phyloP scores from a whole-genome alignment of 37 sponge, comb jelly and placozoan species.

The Eunapius fragilis region DNA sequence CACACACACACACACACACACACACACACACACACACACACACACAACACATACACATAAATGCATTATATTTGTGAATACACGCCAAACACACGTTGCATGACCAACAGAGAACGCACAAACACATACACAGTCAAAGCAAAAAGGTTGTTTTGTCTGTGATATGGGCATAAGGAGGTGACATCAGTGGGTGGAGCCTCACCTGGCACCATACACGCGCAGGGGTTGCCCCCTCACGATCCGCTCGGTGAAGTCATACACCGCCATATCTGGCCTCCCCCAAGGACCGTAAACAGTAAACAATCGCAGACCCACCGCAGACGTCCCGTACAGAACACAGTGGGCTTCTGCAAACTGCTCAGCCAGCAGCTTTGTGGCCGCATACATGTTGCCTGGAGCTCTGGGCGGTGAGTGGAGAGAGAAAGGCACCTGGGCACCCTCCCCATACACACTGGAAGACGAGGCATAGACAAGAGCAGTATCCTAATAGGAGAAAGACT shows the following conservation, averaged over 20 bases:
- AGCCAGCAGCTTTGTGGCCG: constrained; percentile 62
- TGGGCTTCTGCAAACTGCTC: constrained; percentile 65
- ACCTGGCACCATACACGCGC: neutral
- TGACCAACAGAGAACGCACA: neutral
- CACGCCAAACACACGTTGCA: neutral
- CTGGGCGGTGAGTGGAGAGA: constrained; percentile 7
- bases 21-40: constrained; percentile 5
- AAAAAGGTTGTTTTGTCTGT: constrained; percentile 8
- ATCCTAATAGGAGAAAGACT: neutral
- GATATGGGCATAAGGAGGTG: neutral
- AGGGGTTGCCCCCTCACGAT: constrained; percentile 1
- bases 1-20: constrained; percentile 12
- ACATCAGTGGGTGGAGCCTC: too few species aligned
- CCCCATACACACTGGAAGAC: constrained; percentile 84
- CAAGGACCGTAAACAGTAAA: constrained; percentile 90
- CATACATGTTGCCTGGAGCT: constrained; percentile 76
- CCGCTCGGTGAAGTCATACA: constrained; percentile 59
- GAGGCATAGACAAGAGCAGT: constrained; percentile 70
- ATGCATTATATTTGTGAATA: neutral
- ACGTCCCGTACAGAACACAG: constrained; percentile 42
- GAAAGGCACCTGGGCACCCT: constrained; percentile 56
- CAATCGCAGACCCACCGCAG: constrained; percentile 55
- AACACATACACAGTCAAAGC: constrained; percentile 6
- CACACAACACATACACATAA: too few species aligned
- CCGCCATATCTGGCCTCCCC: constrained; percentile 91